Evolutionary conservation across 23 tunicate species (phyloP).

Genomic region (Styela plicata): DNA sequence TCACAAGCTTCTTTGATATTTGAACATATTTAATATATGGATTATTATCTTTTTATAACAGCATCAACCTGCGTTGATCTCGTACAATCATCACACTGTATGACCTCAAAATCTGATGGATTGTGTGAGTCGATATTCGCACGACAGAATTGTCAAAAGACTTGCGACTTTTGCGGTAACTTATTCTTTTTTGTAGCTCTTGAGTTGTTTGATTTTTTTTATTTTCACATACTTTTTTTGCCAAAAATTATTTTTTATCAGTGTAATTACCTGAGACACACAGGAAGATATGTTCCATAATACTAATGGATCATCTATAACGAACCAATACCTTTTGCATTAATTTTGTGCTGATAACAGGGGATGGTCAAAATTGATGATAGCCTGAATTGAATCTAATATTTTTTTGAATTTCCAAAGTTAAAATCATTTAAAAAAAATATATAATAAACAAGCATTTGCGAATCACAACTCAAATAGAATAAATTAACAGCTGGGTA

Average conservation of each 20-base stretch:
- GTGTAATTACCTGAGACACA: not conserved
- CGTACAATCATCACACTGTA: not conserved
- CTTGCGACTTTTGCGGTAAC: constrained; percentile 24
- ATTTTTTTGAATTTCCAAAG: too few species aligned
- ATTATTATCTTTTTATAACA: too few species aligned
- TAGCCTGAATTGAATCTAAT: too few species aligned
- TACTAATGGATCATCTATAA: not conserved
- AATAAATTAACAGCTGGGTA: not conserved
- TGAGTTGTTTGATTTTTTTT: not conserved
- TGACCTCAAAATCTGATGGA: not conserved
- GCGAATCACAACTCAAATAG: not conserved
- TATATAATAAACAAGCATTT: not conserved
- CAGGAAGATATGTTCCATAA: not conserved
- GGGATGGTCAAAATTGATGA: too few species aligned
- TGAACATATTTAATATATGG: too few species aligned
- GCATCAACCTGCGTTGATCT: constrained; percentile 1
- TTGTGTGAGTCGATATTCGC: constrained; percentile 2
- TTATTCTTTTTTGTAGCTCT: not conserved
- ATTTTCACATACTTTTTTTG: not conserved
- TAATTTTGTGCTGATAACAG: not conserved
- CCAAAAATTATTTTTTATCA: not conserved
- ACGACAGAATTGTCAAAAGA: constrained; percentile 12
- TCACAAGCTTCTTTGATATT: too few species aligned
- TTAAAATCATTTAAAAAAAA: not conserved
- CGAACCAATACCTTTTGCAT: not conserved